Conservation (phyloP, 1,140 invertebrate genomes). For the Drosophila simulans region DNA sequence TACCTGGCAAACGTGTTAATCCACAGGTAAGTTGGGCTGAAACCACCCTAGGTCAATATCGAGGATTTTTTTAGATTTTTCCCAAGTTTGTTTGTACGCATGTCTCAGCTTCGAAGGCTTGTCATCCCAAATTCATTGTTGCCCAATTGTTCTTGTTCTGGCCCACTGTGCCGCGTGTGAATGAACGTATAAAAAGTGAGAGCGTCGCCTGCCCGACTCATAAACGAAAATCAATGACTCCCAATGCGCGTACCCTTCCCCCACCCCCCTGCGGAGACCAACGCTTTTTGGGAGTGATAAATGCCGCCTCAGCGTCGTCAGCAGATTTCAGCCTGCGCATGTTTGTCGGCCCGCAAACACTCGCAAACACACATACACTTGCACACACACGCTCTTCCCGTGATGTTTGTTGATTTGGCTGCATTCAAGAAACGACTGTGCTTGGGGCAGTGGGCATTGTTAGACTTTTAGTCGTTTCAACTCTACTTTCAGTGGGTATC, state of each 20-base stretch:
- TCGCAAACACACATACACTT: not conserved
- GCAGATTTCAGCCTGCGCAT: conserved; percentile 44
- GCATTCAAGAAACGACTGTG: conserved; percentile 39
- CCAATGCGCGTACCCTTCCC: conserved; percentile 52
- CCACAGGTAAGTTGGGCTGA: conserved; percentile 9
- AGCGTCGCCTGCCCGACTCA: conserved; percentile 62
- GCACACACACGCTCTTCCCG: not conserved
- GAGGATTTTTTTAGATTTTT: not conserved
- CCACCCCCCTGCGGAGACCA: conserved; percentile 1
- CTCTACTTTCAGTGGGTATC: conserved; percentile 28
- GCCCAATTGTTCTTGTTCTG: not conserved
- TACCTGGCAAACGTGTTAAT: conserved; percentile 10
- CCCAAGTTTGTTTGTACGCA: no score
- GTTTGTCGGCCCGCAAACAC: conserved; percentile 22
- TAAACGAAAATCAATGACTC: conserved; percentile 83
- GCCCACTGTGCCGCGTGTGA: conserved; percentile 72
- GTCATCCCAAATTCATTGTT: no score
- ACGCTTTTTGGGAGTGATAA: conserved; percentile 41
- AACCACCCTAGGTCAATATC: conserved; percentile 9
- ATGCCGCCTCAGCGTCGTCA: conserved; percentile 49
- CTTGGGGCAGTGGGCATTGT: conserved; percentile 31
- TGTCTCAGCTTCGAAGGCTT: no score
- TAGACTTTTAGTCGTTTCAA: conserved; percentile 28
- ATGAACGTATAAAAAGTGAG: conserved; percentile 83
- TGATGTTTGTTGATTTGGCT: conserved; percentile 42